Evolutionary conservation across 2,797 vertebrate genomes (phyloP).

Genomic region (Chelonia mydas): DNA sequence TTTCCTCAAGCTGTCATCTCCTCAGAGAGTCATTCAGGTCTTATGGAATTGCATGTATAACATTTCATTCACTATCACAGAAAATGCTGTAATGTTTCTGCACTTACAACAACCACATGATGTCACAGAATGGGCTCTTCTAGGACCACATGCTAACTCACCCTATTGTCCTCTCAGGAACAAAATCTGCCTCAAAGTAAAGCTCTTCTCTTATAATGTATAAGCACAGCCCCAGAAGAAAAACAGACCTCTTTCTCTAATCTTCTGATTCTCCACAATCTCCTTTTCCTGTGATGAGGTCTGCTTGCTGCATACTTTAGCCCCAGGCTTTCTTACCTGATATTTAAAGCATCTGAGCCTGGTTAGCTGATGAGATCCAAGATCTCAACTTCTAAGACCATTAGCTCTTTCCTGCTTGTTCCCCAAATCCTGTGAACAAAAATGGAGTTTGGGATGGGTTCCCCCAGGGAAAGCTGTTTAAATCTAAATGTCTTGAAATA

Average conservation of each 20-base stretch:
- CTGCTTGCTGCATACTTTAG: not conserved
- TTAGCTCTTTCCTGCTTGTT: not conserved
- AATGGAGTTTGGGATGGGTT: not conserved
- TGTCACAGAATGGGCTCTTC: not conserved
- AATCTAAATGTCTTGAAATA: not conserved
- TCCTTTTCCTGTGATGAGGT: not conserved
- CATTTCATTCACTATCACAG: not conserved
- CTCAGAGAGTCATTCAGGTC: not conserved
- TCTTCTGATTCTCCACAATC: not conserved
- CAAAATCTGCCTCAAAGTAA: not conserved
- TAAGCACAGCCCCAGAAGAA: not conserved
- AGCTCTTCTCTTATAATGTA: not conserved
- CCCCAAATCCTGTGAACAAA: not conserved
- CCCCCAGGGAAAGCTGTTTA: not conserved
- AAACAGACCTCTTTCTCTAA: not conserved
- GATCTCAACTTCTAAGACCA: not conserved
- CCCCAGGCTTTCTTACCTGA: not conserved
- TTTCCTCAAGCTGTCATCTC: not conserved
- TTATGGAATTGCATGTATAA: not conserved
- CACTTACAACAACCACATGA: fast-evolving
- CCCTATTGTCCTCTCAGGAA: not conserved
- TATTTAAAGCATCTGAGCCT: not conserved
- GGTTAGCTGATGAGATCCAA: not conserved
- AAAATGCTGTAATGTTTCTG: not conserved
- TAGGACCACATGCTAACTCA: not conserved